These are phyloP conservation scores for Aplysia californica DNA, from an alignment of 1,140 invertebrate genomes.

Conservation along the genomic window DNA sequence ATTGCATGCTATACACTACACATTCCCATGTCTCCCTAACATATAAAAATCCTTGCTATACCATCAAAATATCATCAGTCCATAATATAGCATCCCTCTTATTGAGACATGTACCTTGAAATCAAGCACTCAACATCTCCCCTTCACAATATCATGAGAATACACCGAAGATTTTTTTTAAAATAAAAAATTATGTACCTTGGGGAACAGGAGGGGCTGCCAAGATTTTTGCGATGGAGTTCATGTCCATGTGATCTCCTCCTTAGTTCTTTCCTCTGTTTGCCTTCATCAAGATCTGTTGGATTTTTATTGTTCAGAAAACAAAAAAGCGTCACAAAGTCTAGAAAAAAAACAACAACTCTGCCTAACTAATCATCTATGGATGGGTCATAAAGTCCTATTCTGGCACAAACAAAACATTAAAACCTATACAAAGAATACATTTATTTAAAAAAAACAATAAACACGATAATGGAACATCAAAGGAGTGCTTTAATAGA, in stretches of 20 bases:
- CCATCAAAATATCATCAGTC: neutral
- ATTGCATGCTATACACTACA: too few relatives aligned
- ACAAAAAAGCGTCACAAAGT: neutral
- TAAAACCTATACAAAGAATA: too few relatives aligned
- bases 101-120: neutral
- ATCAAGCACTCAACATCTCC: neutral
- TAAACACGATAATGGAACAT: neutral
- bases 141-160: neutral
- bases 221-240: conserved; percentile 40
- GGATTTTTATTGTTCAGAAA: neutral
- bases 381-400: too few relatives aligned
- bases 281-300: conserved; percentile 60
- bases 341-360: neutral
- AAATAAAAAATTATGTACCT: neutral
- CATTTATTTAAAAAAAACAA: neutral
- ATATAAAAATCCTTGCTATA: neutral
- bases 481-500: neutral
- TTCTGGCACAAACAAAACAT: too few relatives aligned
- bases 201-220: conserved; percentile 41
- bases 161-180: neutral
- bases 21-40: neutral
- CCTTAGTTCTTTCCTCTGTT: conserved; percentile 52
- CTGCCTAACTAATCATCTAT: too few relatives aligned
- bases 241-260: conserved; percentile 37
- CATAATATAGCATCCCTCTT: neutral